phyloP scores from a whole-genome alignment of 2,888 invertebrate species.

The Atherix ibis region DNA sequence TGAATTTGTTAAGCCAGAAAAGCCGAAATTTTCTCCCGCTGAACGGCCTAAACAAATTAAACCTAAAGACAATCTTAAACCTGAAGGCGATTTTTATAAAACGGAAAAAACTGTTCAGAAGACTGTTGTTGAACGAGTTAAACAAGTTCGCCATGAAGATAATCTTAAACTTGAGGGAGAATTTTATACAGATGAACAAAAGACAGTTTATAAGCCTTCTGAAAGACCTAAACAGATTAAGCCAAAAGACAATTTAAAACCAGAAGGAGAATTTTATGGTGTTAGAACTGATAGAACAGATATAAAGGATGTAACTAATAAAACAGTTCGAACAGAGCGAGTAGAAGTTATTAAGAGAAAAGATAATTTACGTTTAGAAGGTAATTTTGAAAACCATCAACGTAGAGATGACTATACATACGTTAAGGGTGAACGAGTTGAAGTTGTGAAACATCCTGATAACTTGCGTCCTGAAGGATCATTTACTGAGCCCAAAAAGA shows the following conservation, averaged over 20 bases:
- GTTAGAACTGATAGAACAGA: constrained; percentile 37
- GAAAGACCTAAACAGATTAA: constrained; percentile 32
- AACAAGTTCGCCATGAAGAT: constrained; percentile 37
- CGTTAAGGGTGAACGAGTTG: constrained; percentile 38
- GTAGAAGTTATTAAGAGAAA: constrained; percentile 43
- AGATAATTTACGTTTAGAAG: constrained; percentile 54
- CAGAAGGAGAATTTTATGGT: constrained; percentile 38
- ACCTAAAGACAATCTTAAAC: constrained; percentile 39
- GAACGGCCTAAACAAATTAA: constrained; percentile 30
- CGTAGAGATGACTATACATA: constrained; percentile 42
- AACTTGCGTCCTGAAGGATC: constrained; percentile 45
- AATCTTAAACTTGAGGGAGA: constrained; percentile 41
- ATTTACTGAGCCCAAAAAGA: constrained; percentile 33
- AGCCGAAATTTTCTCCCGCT: constrained; percentile 21
- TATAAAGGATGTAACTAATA: constrained; percentile 9
- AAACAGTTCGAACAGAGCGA: constrained; percentile 36
- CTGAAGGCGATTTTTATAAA: constrained; percentile 31
- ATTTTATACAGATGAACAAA: constrained; percentile 34
- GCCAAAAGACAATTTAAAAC: constrained; percentile 40
- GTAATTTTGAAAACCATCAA: constrained; percentile 34
- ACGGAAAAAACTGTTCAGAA: constrained; percentile 9
- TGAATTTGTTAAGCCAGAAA: constrained; percentile 29
- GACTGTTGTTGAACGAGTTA: constrained; percentile 27
- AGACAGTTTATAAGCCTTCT: constrained; percentile 34
- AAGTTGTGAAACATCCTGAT: constrained; percentile 36